These are phyloP conservation scores for Pterostichus niger DNA, from an alignment of 2,888 invertebrate species.

Conservation along the genomic window DNA sequence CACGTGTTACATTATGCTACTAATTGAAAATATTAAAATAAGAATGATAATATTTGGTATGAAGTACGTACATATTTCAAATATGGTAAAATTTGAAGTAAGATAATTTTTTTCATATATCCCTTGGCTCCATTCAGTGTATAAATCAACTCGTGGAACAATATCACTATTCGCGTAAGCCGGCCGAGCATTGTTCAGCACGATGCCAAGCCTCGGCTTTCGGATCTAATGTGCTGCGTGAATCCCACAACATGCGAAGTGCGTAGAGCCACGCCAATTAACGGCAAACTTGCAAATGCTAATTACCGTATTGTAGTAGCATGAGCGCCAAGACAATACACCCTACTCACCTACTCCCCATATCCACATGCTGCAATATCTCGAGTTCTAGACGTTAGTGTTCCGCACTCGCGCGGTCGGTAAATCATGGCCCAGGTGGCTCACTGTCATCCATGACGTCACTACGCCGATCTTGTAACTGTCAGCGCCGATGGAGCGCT, in stretches of 20 bases:
- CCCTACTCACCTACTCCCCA: background rate
- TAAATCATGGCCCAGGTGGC: conserved; percentile 65
- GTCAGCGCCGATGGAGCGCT: conserved; percentile 51
- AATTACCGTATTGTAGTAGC: conserved; percentile 36
- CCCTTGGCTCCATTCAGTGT: no score
- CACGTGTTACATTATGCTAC: no score
- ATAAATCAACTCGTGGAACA: no score
- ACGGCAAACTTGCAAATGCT: conserved; percentile 42
- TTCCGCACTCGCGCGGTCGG: conserved; percentile 26
- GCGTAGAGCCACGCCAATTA: conserved; percentile 31
- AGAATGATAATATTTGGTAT: no score
- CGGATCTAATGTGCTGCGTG: conserved; percentile 3
- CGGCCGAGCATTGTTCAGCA: background rate
- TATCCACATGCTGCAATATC: background rate
- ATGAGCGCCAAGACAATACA: background rate
- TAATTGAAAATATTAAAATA: no score
- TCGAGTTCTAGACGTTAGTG: conserved; percentile 1
- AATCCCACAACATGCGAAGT: background rate
- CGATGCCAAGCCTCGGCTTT: background rate
- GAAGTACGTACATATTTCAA: no score
- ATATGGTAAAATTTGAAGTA: no score
- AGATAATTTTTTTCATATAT: no score
- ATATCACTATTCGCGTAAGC: no score
- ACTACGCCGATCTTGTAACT: conserved; percentile 61
- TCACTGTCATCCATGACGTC: conserved; percentile 59